Conservation (phyloP, 2,888 invertebrate species). For the Dryocosmus kuriphilus region DNA sequence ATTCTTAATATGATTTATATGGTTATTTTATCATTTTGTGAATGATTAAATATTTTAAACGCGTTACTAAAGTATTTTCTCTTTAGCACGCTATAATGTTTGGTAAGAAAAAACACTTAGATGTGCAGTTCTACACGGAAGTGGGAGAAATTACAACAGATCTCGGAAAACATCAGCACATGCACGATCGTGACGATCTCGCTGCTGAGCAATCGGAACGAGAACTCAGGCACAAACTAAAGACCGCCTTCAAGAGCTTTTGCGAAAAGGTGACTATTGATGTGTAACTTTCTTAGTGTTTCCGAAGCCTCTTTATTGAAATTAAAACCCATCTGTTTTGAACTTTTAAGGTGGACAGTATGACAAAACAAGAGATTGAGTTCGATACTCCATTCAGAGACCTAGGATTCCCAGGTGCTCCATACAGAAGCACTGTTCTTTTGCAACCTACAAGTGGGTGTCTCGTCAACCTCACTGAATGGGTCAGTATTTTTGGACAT, state of each 20-base stretch:
- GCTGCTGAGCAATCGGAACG: constrained; percentile 99
- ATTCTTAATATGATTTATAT: too few species aligned
- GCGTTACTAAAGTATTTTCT: constrained; percentile 23
- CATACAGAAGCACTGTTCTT: constrained; percentile 96
- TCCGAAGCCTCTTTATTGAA: background rate
- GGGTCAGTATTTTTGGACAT: constrained; percentile 43
- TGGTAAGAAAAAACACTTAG: constrained; percentile 99
- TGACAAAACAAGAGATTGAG: constrained; percentile 98
- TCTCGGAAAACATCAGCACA: constrained; percentile 99
- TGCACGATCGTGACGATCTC: constrained; percentile 99
- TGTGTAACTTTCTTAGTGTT: background rate
- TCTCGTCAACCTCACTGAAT: constrained; percentile 97
- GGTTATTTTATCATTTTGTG: background rate
- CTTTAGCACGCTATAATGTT: constrained; percentile 97
- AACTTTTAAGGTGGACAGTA: constrained; percentile 84
- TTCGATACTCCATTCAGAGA: constrained; percentile 99
- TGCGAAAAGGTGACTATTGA: constrained; percentile 89
- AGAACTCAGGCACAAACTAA: constrained; percentile 96
- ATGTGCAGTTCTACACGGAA: constrained; percentile 99
- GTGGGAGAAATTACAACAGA: constrained; percentile 99
- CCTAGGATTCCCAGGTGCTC: constrained; percentile 98
- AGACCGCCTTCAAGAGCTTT: constrained; percentile 98
- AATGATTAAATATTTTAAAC: constrained; percentile 2
- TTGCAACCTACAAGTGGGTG: constrained; percentile 99
- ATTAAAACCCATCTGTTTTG: constrained; percentile 10